phyloP scores from a whole-genome alignment of 2,888 invertebrate species.

The Athrips mouffetella region DNA sequence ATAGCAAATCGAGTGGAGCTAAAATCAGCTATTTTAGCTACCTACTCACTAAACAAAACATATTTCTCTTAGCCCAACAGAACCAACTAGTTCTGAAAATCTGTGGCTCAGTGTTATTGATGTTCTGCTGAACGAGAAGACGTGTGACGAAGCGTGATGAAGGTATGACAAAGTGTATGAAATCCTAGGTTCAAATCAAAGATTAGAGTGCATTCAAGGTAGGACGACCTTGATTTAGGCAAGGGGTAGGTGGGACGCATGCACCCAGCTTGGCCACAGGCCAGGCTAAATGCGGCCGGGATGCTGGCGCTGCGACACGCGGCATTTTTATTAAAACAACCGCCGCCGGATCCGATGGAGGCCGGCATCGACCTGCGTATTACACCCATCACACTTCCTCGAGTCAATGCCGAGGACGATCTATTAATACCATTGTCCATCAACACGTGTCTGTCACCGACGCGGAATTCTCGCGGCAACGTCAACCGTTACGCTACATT shows the following conservation, averaged over 20 bases:
- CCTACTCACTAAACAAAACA: too few species aligned
- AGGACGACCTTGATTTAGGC: constrained; percentile 63
- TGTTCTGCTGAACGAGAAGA: too few species aligned
- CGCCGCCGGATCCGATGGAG: constrained; percentile 63
- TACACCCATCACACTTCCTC: constrained; percentile 67
- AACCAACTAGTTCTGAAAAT: too few species aligned
- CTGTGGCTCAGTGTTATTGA: too few species aligned
- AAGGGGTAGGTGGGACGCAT: constrained; percentile 56
- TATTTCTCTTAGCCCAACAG: too few species aligned
- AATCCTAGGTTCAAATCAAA: background rate
- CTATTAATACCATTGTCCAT: constrained; percentile 64
- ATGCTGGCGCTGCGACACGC: constrained; percentile 65
- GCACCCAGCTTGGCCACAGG: constrained; percentile 60
- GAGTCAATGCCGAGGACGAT: constrained; percentile 76
- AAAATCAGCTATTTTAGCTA: too few species aligned
- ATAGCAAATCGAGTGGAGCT: background rate
- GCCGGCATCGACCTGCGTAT: constrained; percentile 57
- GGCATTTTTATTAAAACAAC: constrained; percentile 73
- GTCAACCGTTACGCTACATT: constrained; percentile 40
- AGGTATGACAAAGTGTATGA: background rate
- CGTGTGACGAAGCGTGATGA: too few species aligned
- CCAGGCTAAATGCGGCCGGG: constrained; percentile 71
- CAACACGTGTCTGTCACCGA: constrained; percentile 36
- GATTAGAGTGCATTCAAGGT: constrained; percentile 35
- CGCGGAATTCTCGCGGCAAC: constrained; percentile 38